These are phyloP conservation scores for Cranoglanis bouderius DNA, from an alignment of 2,113 vertebrate species.

Conservation along the genomic window DNA sequence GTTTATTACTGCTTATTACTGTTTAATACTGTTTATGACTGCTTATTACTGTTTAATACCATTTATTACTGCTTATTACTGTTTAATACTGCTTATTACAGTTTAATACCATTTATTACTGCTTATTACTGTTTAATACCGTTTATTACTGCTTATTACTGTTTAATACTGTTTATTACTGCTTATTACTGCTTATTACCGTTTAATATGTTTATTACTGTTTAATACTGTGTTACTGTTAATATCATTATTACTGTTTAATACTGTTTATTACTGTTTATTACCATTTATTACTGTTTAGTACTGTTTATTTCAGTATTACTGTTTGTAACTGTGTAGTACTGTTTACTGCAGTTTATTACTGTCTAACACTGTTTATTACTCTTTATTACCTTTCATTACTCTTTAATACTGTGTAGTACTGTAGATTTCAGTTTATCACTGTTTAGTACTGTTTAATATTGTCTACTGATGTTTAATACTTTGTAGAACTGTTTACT, in stretches of 20 bases:
- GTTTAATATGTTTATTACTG: not conserved
- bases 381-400: not conserved
- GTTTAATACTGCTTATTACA: no score
- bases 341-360: not conserved
- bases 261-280: no score
- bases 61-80: no score
- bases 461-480: no score
- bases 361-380: not conserved
- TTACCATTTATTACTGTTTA: not conserved
- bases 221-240: not conserved
- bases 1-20: not conserved
- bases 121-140: no score
- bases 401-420: no score
- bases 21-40: no score
- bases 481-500: no score
- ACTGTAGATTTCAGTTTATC: not conserved
- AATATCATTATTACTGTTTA: not conserved
- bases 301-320: not conserved
- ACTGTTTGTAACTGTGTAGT: not conserved
- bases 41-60: not conserved
- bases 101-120: no score
- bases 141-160: not conserved
- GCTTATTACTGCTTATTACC: not conserved
- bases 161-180: not conserved
- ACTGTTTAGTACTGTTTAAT: not conserved